Evolutionary conservation across 2,113 vertebrate genomes (phyloP).

Genomic region (Aviceda subcristata): DNA sequence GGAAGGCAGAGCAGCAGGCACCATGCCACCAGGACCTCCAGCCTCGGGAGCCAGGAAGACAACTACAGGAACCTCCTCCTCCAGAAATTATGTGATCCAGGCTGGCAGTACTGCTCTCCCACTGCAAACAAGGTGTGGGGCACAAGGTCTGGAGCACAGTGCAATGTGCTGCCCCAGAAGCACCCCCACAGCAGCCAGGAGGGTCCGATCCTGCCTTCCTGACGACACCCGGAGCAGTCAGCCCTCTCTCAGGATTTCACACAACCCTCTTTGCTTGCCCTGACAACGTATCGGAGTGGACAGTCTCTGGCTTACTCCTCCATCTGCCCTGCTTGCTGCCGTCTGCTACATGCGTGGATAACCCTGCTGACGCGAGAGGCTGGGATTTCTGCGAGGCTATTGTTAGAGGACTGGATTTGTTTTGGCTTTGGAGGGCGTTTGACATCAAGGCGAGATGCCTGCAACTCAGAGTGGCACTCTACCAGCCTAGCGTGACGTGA

Average conservation of each 20-base stretch:
- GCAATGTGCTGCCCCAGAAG: accelerated
- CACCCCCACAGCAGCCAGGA: not conserved
- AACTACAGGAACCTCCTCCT: not conserved
- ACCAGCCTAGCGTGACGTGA: not conserved
- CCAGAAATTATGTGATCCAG: too few species aligned
- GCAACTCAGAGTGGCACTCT: not conserved
- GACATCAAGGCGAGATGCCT: not conserved
- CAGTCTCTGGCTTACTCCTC: not conserved
- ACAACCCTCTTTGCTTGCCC: not conserved
- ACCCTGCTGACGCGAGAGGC: not conserved
- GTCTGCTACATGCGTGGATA: not conserved
- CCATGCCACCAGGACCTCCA: accelerated
- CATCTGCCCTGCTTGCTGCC: not conserved
- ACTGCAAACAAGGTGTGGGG: not conserved
- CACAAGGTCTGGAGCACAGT: accelerated
- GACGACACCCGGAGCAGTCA: not conserved
- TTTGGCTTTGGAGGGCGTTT: not conserved
- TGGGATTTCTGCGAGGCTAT: not conserved
- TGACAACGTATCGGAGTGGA: not conserved
- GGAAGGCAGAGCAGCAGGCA: not conserved
- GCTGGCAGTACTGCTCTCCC: not conserved
- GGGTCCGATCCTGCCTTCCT: not conserved
- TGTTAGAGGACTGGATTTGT: not conserved
- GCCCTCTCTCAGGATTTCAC: not conserved
- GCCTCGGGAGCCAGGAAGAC: not conserved